These are phyloP conservation scores for Monomorium pharaonis DNA, from an alignment of 1,140 invertebrate genomes.

Conservation along the genomic window DNA sequence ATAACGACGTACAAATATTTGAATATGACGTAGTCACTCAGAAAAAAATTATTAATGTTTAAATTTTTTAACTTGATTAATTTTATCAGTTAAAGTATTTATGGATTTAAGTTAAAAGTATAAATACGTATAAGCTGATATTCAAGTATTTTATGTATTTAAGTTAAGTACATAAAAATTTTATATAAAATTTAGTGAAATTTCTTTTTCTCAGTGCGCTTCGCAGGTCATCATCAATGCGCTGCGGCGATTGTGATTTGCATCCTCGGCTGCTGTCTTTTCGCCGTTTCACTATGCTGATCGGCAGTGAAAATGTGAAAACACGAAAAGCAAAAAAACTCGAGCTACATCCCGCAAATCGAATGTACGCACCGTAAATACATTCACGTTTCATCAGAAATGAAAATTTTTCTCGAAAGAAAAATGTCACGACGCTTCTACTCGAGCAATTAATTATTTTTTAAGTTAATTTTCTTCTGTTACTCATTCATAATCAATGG, in stretches of 20 bases:
- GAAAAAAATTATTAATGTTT: too few species aligned
- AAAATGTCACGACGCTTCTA: not conserved
- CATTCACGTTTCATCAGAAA: not conserved
- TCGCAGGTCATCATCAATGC: not conserved
- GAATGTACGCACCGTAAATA: not conserved
- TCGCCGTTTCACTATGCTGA: not conserved
- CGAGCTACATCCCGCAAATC: not conserved
- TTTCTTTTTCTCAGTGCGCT: not conserved
- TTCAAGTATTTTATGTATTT: too few species aligned
- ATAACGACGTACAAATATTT: too few species aligned
- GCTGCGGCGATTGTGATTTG: not conserved
- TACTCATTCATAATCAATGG: not conserved
- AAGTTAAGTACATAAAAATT: too few species aligned
- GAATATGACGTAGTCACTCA: too few species aligned
- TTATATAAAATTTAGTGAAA: too few species aligned
- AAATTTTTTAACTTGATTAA: too few species aligned
- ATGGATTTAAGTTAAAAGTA: too few species aligned
- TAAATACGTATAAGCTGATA: too few species aligned
- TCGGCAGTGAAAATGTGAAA: constrained; percentile 24
- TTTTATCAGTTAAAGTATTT: too few species aligned
- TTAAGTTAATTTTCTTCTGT: not conserved
- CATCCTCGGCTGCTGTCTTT: not conserved
- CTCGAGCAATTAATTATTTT: not conserved
- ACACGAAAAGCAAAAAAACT: constrained; percentile 11
- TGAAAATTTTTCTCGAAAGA: not conserved